Evolutionary conservation across 1,140 invertebrate genomes (phyloP).

Genomic region (Dreissena rostriformis): DNA sequence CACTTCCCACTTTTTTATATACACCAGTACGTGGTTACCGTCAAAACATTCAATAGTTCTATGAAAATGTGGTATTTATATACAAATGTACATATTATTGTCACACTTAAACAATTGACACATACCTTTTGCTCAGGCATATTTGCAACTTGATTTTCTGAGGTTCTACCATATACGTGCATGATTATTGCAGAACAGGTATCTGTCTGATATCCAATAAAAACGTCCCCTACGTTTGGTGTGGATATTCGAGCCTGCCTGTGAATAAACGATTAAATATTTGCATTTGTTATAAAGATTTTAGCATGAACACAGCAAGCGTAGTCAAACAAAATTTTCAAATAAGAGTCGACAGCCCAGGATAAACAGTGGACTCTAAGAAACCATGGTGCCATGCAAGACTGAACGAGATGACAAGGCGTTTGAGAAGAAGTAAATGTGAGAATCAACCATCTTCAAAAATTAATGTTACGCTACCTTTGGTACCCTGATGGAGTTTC

Average conservation of each 20-base stretch:
- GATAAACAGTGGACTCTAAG: neutral
- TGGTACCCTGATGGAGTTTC: neutral
- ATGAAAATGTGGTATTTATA: neutral
- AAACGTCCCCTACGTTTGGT: constrained; percentile 60
- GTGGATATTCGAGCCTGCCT: neutral
- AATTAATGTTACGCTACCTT: neutral
- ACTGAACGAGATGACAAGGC: neutral
- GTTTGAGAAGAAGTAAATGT: neutral
- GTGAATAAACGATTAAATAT: no score
- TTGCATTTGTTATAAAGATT: no score
- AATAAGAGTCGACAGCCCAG: neutral
- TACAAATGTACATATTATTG: neutral
- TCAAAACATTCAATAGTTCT: neutral
- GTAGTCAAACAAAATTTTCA: no score
- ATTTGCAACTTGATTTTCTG: neutral
- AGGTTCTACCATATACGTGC: constrained; percentile 54
- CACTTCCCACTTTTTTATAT: neutral
- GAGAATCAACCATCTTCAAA: neutral
- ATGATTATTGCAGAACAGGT: constrained; percentile 69
- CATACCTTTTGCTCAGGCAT: neutral
- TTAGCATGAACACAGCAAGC: no score
- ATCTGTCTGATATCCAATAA: constrained; percentile 75
- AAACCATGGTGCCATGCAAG: neutral
- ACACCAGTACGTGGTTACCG: neutral
- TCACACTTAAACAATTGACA: neutral